phyloP scores from a whole-genome alignment of 37 sponge, comb jelly and placozoan species.

The Theonella swinhoei region DNA sequence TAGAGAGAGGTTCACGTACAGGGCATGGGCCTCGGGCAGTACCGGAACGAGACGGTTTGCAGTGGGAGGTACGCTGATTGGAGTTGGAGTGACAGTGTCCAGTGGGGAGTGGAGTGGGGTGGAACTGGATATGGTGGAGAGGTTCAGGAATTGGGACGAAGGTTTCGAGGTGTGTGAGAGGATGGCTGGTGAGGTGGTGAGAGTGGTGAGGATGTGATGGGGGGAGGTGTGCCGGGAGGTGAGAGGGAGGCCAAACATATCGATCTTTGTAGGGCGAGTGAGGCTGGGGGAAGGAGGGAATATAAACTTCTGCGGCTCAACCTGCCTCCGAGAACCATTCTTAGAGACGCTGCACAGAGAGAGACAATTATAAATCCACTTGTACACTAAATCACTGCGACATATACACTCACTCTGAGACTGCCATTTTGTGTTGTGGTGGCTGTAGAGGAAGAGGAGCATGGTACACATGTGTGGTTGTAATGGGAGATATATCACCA shows the following conservation, averaged over 20 bases:
- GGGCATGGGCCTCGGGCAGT: slow-evolving; percentile 71
- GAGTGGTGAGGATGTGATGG: slow-evolving; percentile 26
- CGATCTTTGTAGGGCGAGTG: not conserved
- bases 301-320: slow-evolving; percentile 69
- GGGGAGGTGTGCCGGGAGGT: slow-evolving; percentile 2
- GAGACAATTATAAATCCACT: not conserved
- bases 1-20: slow-evolving; percentile 62
- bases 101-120: slow-evolving; percentile 76
- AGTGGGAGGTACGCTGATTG: slow-evolving; percentile 25
- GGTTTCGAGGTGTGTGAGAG: slow-evolving; percentile 44
- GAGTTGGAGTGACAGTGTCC: slow-evolving; percentile 70
- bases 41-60: slow-evolving; percentile 60
- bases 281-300: slow-evolving; percentile 50
- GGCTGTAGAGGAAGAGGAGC: not conserved
- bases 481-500: not conserved
- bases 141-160: slow-evolving; percentile 4
- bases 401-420: slow-evolving; percentile 15
- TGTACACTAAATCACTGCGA: not conserved
- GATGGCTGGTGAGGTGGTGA: slow-evolving; percentile 6
- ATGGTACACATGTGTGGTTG: not conserved
- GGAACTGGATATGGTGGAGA: not conserved
- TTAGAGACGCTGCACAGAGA: not conserved
- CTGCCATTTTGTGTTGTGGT: too few relatives aligned
- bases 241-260: slow-evolving; percentile 40
- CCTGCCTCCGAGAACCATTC: not conserved